Conservation (phyloP, 2,888 invertebrate genomes). For the Ethmia dodecea region DNA sequence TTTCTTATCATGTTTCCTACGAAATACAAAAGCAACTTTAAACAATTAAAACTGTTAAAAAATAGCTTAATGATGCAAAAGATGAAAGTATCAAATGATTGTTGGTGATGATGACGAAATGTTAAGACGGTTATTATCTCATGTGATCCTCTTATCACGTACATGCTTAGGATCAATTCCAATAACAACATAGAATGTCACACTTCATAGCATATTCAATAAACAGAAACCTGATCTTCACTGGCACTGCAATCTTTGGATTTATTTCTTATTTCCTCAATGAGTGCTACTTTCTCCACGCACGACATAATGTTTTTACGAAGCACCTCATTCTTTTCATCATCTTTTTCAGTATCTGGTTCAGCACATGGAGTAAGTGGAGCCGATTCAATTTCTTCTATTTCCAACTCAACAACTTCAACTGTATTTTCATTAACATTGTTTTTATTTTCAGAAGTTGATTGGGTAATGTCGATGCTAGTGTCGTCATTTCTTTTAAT, state of each 20-base stretch:
- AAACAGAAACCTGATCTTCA: slow-evolving; percentile 58
- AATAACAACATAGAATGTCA: slow-evolving; percentile 40
- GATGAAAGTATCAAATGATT: background rate
- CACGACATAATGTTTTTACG: slow-evolving; percentile 64
- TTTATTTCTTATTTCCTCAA: slow-evolving; percentile 62
- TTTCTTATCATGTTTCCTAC: too few species aligned
- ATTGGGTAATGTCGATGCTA: slow-evolving; percentile 23
- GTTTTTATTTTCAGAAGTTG: slow-evolving; percentile 15
- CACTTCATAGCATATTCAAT: slow-evolving; percentile 52
- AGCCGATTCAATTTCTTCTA: slow-evolving; percentile 36
- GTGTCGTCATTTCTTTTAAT: too few species aligned
- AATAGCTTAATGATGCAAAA: too few species aligned
- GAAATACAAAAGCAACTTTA: too few species aligned
- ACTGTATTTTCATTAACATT: slow-evolving; percentile 16
- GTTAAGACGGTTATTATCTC: slow-evolving; percentile 1
- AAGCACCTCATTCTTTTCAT: slow-evolving; percentile 51
- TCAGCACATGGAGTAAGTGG: slow-evolving; percentile 26
- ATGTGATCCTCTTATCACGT: background rate
- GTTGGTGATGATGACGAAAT: too few species aligned
- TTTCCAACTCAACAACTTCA: slow-evolving; percentile 23
- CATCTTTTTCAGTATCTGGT: slow-evolving; percentile 36
- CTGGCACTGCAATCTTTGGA: slow-evolving; percentile 38
- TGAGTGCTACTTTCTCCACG: slow-evolving; percentile 62
- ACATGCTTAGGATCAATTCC: too few species aligned
- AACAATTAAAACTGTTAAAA: too few species aligned